Base-by-base conservation (phyloP, 2,888 invertebrate species). In the Drosophila prostipennis region DNA sequence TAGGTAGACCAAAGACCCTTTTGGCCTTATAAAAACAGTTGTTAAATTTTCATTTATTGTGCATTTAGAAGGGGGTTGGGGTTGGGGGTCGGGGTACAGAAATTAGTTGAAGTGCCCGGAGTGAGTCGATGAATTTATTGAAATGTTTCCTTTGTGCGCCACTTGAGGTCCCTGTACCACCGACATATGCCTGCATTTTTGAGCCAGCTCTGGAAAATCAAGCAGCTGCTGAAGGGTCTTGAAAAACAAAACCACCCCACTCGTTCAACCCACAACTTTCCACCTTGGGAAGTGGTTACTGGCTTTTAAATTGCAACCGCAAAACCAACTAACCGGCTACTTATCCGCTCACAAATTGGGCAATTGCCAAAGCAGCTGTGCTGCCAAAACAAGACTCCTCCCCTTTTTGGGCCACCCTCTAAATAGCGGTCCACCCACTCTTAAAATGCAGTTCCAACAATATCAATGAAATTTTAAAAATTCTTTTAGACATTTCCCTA, bases 41-140 rank as follows among this genome's bases (percentile, higher is more conserved):
- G 82, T 82, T 82, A 82, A 73, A 81, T 87, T 82, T 87, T 72
- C 82, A 82, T 82, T 82, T 87, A 82, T 79, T 79, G 77, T 81
- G 59, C 82, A 87, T 82, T 87, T 82, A 82, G 48, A 76, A 48
- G 43, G 45, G 43, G 55, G 8, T 13, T 36, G 36, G 36, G 8
- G 40, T 11, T 36, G n/a, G 36, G 36, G 10, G 42, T 0, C 16
- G 46, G 46, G 57, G 13, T 52, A 51, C 46, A 52, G 75, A 84
- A 80, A 87, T 82, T 84, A 81, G 87, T 82, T 82, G 82, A 82
- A 82, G 82, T 82, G 87, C 70, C 53, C 43, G 56, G 53, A 55
- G 51, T 56, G 57, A 55, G 53, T 70, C 76, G 82, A 84, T 82
- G 82, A 77, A 77, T 83, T 87, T 87, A 87, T 82, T 82, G 85